Base-by-base conservation (phyloP, 2,888 invertebrate species). In the Lymantria monacha region DNA sequence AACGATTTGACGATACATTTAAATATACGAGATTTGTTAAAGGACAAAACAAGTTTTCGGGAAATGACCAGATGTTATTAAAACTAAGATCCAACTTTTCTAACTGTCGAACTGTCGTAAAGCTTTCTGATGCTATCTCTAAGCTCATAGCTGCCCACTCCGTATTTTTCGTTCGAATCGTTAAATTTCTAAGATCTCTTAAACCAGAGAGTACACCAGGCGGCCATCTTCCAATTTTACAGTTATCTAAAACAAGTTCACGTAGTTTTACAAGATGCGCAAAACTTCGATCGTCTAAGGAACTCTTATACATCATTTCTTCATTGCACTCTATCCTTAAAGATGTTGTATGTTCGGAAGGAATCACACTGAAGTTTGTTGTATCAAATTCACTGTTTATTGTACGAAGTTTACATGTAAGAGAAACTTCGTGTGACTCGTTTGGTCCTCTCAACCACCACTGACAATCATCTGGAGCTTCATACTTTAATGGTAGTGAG, bases 1-100 rank as follows among this genome's bases (percentile, higher is more conserved):
- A 90, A 62, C 96, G 94, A 84, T 98, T 98, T 70, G 95, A 94
- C 60, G 97, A 97, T 68, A 97, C 94, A 81, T 98, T 98, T 64
- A 98, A 88, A 60, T 93, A 93, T 55, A 96, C 94, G 69, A 97
- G 91, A 75, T 95, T 96, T 38, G 94, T 95, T 66, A 97, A 84
- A 3, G 96, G 94, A 76, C 97, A 97, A 85, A 97, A 97, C 59
- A 97, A 92, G 74, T 95, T 95, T 72, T 96, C 96, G 22, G 97
- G 97, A 79, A 97, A 94, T 49, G 96, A 95, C 96, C 96, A 97
- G 77, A 97, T 96, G 82, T 97, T 97, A 83, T 97, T 97, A 75
- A 94, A 95, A 76, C 96, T 97, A 62, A 97, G 91, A 80, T 97
- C 97, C 60, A 97, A 92, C 67, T 95, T 93, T 84, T 97, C 97